Evolutionary conservation across 2,888 invertebrate species (phyloP).

Genomic region (Dolomedes plantarius): DNA sequence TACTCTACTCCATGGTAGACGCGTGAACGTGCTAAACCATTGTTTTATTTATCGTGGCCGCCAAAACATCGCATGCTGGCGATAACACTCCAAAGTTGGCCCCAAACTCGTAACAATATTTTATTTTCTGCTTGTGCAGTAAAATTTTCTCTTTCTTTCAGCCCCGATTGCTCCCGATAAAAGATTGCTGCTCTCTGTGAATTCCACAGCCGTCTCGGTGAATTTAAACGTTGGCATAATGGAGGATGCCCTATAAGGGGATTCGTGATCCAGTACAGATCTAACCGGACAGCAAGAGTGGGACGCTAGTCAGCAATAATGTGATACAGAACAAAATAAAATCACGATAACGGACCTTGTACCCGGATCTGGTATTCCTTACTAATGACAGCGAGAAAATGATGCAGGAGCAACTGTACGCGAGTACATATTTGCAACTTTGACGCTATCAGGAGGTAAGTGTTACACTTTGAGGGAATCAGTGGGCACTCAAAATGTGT

Average conservation of each 20-base stretch:
- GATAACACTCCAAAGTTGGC: too few relatives aligned
- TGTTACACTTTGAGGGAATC: too few relatives aligned
- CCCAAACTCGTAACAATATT: too few relatives aligned
- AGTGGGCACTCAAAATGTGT: too few relatives aligned
- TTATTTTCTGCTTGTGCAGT: too few relatives aligned
- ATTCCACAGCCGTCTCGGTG: slow-evolving; percentile 93
- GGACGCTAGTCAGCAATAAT: slow-evolving; percentile 95
- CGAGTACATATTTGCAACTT: slow-evolving; percentile 95
- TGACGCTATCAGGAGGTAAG: slow-evolving; percentile 95
- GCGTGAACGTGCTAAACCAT: too few relatives aligned
- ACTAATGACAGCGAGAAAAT: slow-evolving; percentile 87
- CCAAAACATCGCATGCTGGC: too few relatives aligned
- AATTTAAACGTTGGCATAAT: slow-evolving; percentile 94
- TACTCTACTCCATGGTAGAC: too few relatives aligned
- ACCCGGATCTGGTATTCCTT: slow-evolving; percentile 97
- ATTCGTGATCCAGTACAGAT: slow-evolving; percentile 90
- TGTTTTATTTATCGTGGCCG: too few relatives aligned
- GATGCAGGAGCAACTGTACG: slow-evolving; percentile 97
- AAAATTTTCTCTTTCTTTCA: slow-evolving; percentile 73
- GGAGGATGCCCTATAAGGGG: slow-evolving; percentile 97
- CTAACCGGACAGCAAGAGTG: slow-evolving; percentile 81
- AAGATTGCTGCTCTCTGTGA: slow-evolving; percentile 91
- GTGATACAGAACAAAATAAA: slow-evolving; percentile 82
- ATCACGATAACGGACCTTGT: slow-evolving; percentile 83
- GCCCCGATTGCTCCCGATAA: slow-evolving; percentile 95